These are phyloP conservation scores for Psettodes erumei DNA, from an alignment of 2,113 vertebrate species.

Conservation along the genomic window DNA sequence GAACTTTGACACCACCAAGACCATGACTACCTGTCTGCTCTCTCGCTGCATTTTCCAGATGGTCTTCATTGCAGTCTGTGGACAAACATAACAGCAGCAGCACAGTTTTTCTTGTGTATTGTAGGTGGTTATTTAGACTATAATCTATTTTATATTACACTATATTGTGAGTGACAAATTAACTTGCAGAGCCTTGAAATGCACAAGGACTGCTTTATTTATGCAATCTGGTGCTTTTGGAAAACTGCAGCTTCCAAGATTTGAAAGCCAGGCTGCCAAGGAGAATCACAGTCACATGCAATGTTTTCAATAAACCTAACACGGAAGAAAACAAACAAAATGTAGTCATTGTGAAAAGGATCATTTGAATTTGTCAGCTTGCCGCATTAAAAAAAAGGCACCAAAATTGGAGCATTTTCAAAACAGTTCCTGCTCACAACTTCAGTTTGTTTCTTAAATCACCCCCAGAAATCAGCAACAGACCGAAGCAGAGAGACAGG, in stretches of 20 bases:
- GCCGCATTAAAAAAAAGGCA: neutral
- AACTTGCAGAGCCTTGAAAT: slow-evolving; percentile 28
- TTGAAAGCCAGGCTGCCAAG: slow-evolving; percentile 33
- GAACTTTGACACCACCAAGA: slow-evolving; percentile 75
- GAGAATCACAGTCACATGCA: slow-evolving; percentile 7
- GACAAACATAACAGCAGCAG: slow-evolving; percentile 51
- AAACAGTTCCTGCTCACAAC: neutral
- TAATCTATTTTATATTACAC: neutral
- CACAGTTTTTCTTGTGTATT: slow-evolving; percentile 4
- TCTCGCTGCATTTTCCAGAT: slow-evolving; percentile 41
- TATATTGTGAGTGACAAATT: slow-evolving; percentile 3
- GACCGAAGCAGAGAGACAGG: too few species aligned
- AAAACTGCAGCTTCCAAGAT: slow-evolving; percentile 25
- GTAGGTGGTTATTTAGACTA: neutral
- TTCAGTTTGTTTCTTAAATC: neutral
- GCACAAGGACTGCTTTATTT: slow-evolving; percentile 9
- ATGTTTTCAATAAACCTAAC: slow-evolving; percentile 23
- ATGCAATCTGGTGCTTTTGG: slow-evolving; percentile 10
- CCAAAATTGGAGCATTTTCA: neutral
- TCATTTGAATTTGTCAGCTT: slow-evolving; percentile 10
- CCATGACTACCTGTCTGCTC: slow-evolving; percentile 81
- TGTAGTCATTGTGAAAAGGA: slow-evolving; percentile 21
- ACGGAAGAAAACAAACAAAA: slow-evolving; percentile 9
- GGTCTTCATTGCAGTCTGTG: slow-evolving; percentile 45
- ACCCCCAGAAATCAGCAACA: too few species aligned